Conservation (phyloP, 1,140 invertebrate genomes). For the Apocrypta bakeri region DNA sequence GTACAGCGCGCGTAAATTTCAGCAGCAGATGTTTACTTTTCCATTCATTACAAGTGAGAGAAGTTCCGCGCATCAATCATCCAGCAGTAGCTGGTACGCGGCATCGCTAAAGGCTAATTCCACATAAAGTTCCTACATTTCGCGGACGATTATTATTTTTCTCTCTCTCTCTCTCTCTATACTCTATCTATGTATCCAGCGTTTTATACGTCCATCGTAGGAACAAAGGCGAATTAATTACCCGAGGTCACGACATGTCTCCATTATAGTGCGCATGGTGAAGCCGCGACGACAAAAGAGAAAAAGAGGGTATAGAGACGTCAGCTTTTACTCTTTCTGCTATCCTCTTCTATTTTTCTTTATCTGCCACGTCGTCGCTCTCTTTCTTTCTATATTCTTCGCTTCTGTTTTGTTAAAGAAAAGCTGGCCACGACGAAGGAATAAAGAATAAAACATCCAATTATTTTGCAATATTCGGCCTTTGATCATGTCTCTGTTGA, state of each 20-base stretch:
- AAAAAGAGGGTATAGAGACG: constrained; percentile 3
- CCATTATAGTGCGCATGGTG: constrained; percentile 14
- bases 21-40: constrained; percentile 2
- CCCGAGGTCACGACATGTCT: constrained; percentile 33
- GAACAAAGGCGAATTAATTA: constrained; percentile 45
- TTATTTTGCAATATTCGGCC: constrained; percentile 42
- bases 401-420: not conserved
- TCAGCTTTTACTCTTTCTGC: not conserved
- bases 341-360: not conserved
- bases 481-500: constrained; percentile 20
- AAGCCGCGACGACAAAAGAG: not conserved
- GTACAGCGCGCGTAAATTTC: not conserved
- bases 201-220: constrained; percentile 15
- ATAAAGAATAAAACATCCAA: constrained; percentile 38
- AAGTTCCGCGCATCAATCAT: constrained; percentile 45
- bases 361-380: not conserved
- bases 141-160: constrained; percentile 36
- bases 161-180: not conserved
- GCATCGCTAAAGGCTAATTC: not conserved
- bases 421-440: not conserved
- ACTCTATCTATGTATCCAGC: not conserved
- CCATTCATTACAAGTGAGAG: constrained; percentile 20
- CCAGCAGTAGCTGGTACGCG: not conserved
- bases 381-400: not conserved
- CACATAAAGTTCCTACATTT: constrained; percentile 21